phyloP scores from a whole-genome alignment of 2,888 invertebrate species.

The Ormyrus thymus region DNA sequence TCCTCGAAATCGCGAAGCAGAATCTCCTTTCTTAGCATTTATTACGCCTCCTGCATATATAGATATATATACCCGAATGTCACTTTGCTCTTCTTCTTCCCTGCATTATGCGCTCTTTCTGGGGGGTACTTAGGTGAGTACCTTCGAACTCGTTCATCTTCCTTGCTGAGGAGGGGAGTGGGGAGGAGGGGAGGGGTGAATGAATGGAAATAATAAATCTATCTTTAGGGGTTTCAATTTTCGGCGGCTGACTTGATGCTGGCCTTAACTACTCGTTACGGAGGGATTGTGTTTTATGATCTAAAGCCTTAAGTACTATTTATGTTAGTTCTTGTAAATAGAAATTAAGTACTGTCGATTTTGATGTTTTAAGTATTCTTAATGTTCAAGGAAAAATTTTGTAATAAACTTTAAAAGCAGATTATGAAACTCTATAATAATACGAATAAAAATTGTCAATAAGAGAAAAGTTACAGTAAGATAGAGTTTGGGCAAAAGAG shows the following conservation, averaged over 20 bases:
- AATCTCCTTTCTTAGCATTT: neutral
- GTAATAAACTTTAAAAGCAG: no score
- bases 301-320: neutral
- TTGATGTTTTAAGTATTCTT: no score
- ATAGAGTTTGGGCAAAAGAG: no score
- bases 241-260: neutral
- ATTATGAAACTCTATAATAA: no score
- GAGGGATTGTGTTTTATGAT: neutral
- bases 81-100: neutral
- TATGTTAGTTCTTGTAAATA: no score
- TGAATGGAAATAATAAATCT: constrained; percentile 20
- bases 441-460: no score
- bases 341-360: no score
- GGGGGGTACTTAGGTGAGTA: neutral
- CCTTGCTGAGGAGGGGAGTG: neutral
- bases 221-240: neutral
- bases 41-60: neutral
- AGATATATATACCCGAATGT: neutral
- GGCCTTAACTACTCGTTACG: neutral
- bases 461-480: no score
- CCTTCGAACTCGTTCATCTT: constrained; percentile 12
- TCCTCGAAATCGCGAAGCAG: neutral
- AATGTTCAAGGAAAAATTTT: no score
- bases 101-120: neutral
- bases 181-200: neutral